Percentiles rank a stretch among this genome's conserved stretches.
These are phyloP conservation scores for Clunio marinus DNA, from an alignment of 2,888 invertebrate species.

Conservation along the genomic window DNA sequence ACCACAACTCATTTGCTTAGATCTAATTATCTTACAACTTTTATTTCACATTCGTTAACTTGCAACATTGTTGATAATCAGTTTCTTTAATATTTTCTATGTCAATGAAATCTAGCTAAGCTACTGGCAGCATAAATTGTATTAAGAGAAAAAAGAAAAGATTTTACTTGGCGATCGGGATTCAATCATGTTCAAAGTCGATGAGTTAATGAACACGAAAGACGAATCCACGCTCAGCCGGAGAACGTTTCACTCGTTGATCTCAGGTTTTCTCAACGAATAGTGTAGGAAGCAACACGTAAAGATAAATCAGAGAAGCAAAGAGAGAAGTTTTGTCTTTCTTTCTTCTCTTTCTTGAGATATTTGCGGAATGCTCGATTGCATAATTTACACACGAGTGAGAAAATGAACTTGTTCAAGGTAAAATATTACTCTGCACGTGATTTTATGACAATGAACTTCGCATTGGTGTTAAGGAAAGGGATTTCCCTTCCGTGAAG, in stretches of 20 bases:
- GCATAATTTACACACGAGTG: slow-evolving; percentile 32
- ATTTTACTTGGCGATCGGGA: background rate
- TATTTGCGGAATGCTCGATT: slow-evolving; percentile 25
- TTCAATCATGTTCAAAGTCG: slow-evolving; percentile 1
- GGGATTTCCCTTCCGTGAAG: background rate
- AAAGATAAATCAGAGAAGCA: slow-evolving; percentile 2
- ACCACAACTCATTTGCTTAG: too few relatives aligned
- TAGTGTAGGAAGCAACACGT: background rate
- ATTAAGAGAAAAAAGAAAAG: background rate
- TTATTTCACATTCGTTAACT: too few relatives aligned
- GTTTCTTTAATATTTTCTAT: too few relatives aligned
- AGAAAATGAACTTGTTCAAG: slow-evolving; percentile 38
- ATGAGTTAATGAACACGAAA: background rate
- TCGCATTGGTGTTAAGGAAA: background rate
- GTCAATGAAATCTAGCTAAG: too few relatives aligned
- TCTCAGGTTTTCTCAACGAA: background rate
- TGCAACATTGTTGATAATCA: too few relatives aligned
- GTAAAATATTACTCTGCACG: slow-evolving; percentile 20
- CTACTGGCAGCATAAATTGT: background rate
- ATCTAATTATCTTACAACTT: too few relatives aligned
- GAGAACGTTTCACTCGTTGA: slow-evolving; percentile 10
- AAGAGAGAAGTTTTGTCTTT: background rate
- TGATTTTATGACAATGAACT: slow-evolving; percentile 12
- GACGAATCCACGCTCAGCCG: slow-evolving; percentile 26
- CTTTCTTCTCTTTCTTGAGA: background rate